Percentiles rank a stretch among this genome's conserved stretches.
phyloP scores from a whole-genome alignment of 2,888 invertebrate species.

The Patella depressa region DNA sequence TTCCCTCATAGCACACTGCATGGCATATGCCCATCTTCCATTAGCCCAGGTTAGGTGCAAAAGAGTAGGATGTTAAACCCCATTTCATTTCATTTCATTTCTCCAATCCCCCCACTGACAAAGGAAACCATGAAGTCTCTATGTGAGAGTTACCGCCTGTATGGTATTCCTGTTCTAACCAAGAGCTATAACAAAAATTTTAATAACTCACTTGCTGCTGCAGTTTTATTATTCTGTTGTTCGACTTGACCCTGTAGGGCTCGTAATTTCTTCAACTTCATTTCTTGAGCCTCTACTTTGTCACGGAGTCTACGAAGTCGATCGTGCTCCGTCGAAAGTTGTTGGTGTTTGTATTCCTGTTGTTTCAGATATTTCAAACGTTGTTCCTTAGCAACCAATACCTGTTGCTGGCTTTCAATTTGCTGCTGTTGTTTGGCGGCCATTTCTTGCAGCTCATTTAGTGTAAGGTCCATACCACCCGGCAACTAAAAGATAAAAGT shows the following conservation, averaged over 20 bases:
- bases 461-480: conserved; percentile 67
- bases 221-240: conserved; percentile 85
- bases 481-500: conserved; percentile 47
- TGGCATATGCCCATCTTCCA: too few relatives aligned
- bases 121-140: too few relatives aligned
- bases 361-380: conserved; percentile 93
- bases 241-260: conserved; percentile 94
- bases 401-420: conserved; percentile 92
- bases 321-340: conserved; percentile 85
- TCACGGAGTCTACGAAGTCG: conserved; percentile 88
- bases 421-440: conserved; percentile 97
- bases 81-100: too few relatives aligned
- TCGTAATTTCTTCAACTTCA: conserved; percentile 90
- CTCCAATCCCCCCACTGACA: too few relatives aligned
- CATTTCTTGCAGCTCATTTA: conserved; percentile 98
- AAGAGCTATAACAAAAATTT: background rate
- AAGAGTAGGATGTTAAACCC: too few relatives aligned
- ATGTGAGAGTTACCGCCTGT: background rate
- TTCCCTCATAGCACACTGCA: too few relatives aligned
- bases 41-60: too few relatives aligned
- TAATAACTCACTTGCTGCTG: conserved; percentile 60
- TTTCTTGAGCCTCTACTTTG: conserved; percentile 93
- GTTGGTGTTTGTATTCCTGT: conserved; percentile 82
- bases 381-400: conserved; percentile 93
- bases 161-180: background rate